Evolutionary conservation across 2,888 invertebrate species (phyloP), one percentile per base, ranked within the genome.

Genomic region (Epiblema foenella): DNA sequence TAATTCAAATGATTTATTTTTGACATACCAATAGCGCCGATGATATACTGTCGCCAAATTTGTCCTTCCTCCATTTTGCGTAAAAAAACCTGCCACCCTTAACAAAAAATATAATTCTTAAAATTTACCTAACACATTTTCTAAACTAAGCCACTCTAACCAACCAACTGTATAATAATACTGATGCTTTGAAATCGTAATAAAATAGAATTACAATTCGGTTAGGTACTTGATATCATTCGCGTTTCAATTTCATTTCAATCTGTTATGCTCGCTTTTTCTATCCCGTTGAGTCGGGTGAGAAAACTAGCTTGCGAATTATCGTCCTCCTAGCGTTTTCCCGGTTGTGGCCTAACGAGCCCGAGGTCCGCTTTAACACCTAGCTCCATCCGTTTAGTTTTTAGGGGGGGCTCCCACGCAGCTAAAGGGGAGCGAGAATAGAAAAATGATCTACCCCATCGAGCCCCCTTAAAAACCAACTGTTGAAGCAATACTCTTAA

Each of bases 21-120:
- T 11, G 46, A 60, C 60, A n/a, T 46, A 60, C 60, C 60, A 24
- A 60, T 60, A 60, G 60, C 60, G 0, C 24, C 60, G 24, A 60
- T 60, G 11, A 60, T 24, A 17, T 60, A 60, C n/a, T 60, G 60
- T 2, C 46, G 60, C 46, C 46, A 60, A 9, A 46, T 0, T 29
- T 24, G 60, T 10, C 60, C 60, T 11, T 42, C 24, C 46, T n/a
- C 46, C 60, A 60, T 59, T 5, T 60, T 46, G 10, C 37, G 20
- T 15, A 20, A 9, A 12, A 17, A 18, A 4, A 46, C 2, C 42
- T 12, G 7, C n/a, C n/a, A n/a, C 46, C 5, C 7, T 8, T n/a
- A 46, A 8, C 5, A 33, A 46, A 7, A 46, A 42, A 42, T 42
- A 0, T 5, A 15, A n/a, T 15, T 0, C 15, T 5, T 15, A 18